Conservation (phyloP, 2,888 invertebrate genomes). For the Danaus chrysippus region DNA sequence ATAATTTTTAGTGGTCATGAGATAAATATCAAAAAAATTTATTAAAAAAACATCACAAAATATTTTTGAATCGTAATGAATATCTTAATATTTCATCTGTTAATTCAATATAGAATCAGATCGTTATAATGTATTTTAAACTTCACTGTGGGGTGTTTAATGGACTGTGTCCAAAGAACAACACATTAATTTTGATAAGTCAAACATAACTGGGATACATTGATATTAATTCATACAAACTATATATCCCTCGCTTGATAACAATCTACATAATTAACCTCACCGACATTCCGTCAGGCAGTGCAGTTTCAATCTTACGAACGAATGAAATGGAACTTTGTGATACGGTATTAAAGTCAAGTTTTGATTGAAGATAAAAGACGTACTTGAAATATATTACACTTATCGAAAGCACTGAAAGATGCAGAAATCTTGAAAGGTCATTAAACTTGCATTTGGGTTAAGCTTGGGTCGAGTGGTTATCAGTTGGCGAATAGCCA, state of each 20-base stretch:
- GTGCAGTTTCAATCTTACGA: conserved; percentile 11
- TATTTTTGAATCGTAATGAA: background rate
- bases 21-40: conserved; percentile 6
- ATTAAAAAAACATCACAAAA: too few relatives aligned
- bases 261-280: conserved; percentile 26
- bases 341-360: background rate
- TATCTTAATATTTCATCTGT: conserved; percentile 6
- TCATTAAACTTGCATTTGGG: conserved; percentile 67
- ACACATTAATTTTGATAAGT: conserved; percentile 69
- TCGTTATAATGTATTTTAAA: background rate
- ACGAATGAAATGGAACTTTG: conserved; percentile 10
- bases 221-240: conserved; percentile 59
- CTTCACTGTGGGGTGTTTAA: conserved; percentile 32
- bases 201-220: conserved; percentile 56
- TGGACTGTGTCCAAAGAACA: conserved; percentile 41
- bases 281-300: conserved; percentile 13
- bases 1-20: conserved; percentile 35
- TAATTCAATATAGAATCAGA: background rate
- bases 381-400: conserved; percentile 33
- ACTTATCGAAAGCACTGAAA: conserved; percentile 38
- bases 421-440: conserved; percentile 58
- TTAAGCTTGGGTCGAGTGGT: conserved; percentile 60
- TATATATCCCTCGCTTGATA: conserved; percentile 27
- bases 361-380: conserved; percentile 10
- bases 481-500: conserved; percentile 70